phyloP scores from a whole-genome alignment of 2,113 vertebrate species.

The Aramus guarauna region DNA sequence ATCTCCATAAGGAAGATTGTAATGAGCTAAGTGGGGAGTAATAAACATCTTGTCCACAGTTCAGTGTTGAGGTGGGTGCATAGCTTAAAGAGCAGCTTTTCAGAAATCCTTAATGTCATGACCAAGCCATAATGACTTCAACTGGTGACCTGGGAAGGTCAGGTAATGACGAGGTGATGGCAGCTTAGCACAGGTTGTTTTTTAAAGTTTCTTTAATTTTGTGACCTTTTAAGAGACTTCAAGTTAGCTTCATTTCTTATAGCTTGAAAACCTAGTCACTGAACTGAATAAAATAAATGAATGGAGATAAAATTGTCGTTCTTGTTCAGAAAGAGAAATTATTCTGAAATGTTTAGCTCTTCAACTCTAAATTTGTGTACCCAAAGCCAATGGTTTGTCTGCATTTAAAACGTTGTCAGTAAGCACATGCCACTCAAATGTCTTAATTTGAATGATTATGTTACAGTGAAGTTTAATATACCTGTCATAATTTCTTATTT shows the following conservation, averaged over 20 bases:
- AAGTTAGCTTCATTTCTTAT: neutral
- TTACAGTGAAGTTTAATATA: neutral
- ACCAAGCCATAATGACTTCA: neutral
- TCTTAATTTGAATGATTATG: neutral
- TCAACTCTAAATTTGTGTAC: neutral
- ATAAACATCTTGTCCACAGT: neutral
- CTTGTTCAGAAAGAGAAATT: neutral
- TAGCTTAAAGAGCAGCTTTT: neutral
- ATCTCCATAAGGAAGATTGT: neutral
- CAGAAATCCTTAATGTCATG: neutral
- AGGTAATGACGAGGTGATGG: neutral
- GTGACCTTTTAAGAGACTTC: neutral
- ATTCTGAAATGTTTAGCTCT: neutral
- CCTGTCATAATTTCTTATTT: neutral
- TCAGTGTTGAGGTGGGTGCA: neutral
- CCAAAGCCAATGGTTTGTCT: neutral
- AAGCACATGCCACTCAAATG: neutral
- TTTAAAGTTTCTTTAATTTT: neutral
- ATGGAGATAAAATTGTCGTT: neutral
- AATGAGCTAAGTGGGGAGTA: neutral
- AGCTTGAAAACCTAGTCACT: neutral
- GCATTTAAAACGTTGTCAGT: neutral
- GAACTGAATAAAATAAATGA: neutral
- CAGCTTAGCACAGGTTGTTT: neutral
- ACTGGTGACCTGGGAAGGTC: neutral